A percentile compares a stretch with the other conserved stretches of the same genome.
These are phyloP conservation scores for Calliopum simillimum DNA, from an alignment of 2,888 invertebrate genomes.

Conservation along the genomic window DNA sequence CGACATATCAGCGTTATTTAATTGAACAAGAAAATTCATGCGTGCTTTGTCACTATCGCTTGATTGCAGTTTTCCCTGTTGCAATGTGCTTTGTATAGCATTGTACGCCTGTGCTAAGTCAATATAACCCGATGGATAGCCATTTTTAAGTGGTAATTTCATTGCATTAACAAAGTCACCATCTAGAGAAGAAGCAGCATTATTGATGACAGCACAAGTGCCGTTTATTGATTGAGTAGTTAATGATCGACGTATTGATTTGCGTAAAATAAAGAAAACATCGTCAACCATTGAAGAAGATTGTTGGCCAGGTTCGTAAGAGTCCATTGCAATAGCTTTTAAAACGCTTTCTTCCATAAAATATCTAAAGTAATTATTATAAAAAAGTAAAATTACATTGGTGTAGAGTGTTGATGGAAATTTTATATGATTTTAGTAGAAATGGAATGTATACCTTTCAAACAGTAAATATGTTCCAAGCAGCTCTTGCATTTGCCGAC, in stretches of 20 bases:
- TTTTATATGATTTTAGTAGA: not conserved
- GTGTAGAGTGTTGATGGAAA: not conserved
- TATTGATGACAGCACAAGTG: slow-evolving; percentile 96
- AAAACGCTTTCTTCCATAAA: slow-evolving; percentile 95
- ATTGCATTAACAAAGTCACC: slow-evolving; percentile 83
- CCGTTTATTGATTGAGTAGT: slow-evolving; percentile 94
- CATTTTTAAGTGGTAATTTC: slow-evolving; percentile 76
- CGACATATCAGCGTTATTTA: slow-evolving; percentile 93
- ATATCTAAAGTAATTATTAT: slow-evolving; percentile 70
- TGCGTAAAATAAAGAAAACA: slow-evolving; percentile 95
- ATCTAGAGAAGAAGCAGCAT: slow-evolving; percentile 88
- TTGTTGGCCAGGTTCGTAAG: slow-evolving; percentile 77
- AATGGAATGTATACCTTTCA: slow-evolving; percentile 74
- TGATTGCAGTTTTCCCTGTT: slow-evolving; percentile 83
- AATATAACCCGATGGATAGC: slow-evolving; percentile 82
- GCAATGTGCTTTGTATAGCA: slow-evolving; percentile 82
- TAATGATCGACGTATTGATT: slow-evolving; percentile 93
- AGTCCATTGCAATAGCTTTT: slow-evolving; percentile 88
- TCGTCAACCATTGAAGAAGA: slow-evolving; percentile 97
- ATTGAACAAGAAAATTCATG: slow-evolving; percentile 79
- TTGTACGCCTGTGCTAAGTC: slow-evolving; percentile 86
- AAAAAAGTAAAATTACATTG: not conserved
- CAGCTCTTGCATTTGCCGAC: slow-evolving; percentile 82
- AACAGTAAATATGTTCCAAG: slow-evolving; percentile 89
- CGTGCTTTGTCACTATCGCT: slow-evolving; percentile 83